phyloP scores from a whole-genome alignment of 2,113 vertebrate genomes.

The Phodopus roborovskii region DNA sequence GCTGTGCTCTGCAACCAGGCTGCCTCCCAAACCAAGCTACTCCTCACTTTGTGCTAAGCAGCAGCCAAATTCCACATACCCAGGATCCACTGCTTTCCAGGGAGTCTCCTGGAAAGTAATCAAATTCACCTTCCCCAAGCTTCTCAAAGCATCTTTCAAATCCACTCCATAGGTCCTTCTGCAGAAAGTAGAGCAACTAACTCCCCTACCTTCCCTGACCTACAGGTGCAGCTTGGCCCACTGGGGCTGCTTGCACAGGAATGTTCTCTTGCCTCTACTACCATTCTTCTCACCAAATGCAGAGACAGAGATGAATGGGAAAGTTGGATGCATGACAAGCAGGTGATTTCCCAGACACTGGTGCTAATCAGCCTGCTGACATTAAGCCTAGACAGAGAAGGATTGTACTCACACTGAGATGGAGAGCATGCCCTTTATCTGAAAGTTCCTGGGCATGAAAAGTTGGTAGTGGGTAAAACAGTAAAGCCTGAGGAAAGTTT shows the following conservation, averaged over 20 bases:
- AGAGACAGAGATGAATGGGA: constrained; percentile 63
- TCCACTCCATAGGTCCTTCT: background rate
- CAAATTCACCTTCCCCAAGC: background rate
- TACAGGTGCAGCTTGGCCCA: no score
- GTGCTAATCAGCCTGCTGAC: constrained; percentile 52
- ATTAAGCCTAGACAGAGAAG: constrained; percentile 72
- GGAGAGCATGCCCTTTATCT: constrained; percentile 50
- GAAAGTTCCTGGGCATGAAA: background rate
- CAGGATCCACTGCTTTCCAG: background rate
- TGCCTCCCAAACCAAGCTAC: background rate
- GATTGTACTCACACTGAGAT: constrained; percentile 27
- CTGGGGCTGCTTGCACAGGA: accelerated
- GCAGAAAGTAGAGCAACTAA: background rate
- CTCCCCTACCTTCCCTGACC: background rate
- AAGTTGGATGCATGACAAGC: background rate
- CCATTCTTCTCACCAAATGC: background rate
- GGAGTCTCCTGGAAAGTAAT: background rate
- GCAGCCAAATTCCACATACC: background rate
- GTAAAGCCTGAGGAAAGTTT: background rate
- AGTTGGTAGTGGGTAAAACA: background rate
- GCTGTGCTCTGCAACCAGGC: background rate
- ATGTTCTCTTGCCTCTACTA: background rate
- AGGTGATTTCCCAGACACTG: constrained; percentile 35
- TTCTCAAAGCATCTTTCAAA: constrained; percentile 20
- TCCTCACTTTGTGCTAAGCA: background rate